These are phyloP conservation scores for Papio anubis DNA, from an alignment of 2,113 vertebrate species.

Conservation along the genomic window DNA sequence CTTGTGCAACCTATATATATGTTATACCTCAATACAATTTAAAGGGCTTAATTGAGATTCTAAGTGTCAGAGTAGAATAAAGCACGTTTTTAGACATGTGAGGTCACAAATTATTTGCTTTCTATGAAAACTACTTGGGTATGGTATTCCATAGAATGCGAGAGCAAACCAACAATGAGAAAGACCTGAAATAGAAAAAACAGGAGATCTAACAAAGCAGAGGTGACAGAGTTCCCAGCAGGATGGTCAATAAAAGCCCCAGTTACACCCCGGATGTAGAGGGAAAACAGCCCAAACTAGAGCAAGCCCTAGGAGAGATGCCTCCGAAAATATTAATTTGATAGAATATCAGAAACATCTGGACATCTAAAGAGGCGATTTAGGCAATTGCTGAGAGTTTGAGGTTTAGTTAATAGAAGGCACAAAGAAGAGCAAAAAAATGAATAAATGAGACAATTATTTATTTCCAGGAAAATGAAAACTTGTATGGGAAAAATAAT, in stretches of 20 bases:
- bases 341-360: not conserved
- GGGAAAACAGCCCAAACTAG: not conserved
- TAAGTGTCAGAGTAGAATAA: not conserved
- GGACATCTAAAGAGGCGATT: not conserved
- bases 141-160: not conserved
- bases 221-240: not conserved
- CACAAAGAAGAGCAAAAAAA: not conserved
- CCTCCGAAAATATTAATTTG: not conserved
- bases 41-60: not conserved
- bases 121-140: not conserved
- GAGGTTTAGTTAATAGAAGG: not conserved
- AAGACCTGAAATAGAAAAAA: not conserved
- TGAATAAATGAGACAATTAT: not conserved
- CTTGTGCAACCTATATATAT: not conserved
- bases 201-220: not conserved
- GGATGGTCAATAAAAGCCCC: not conserved
- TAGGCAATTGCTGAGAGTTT: not conserved
- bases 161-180: not conserved
- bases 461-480: not conserved
- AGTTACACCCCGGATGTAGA: not conserved
- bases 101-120: not conserved
- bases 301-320: not conserved
- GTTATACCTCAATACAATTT: slow-evolving; percentile 7
- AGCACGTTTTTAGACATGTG: not conserved
- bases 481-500: not conserved